A percentile compares a stretch with the other conserved stretches of the same genome.
phyloP scores from a whole-genome alignment of 37 sponge, comb jelly and placozoan genomes.

The Tethya wilhelma region DNA sequence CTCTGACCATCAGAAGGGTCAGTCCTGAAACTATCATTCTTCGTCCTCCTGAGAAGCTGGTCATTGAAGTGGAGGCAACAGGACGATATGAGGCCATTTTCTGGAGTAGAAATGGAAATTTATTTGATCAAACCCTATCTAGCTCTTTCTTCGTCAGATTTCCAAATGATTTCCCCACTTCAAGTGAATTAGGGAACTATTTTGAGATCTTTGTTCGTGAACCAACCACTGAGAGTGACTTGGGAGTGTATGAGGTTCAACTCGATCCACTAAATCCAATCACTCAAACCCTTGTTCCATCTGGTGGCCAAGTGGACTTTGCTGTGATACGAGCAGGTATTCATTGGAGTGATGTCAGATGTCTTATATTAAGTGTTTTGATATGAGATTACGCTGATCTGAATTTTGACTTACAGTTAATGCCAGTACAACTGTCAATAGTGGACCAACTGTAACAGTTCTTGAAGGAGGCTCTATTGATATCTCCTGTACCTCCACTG shows the following conservation, averaged over 20 bases:
- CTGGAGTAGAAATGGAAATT: constrained; percentile 13
- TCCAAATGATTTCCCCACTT: too few relatives aligned
- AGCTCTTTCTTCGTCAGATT: too few relatives aligned
- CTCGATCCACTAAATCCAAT: too few relatives aligned
- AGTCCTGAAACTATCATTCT: constrained; percentile 25
- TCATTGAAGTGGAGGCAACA: constrained; percentile 23
- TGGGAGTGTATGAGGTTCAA: constrained; percentile 18
- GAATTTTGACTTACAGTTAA: not conserved
- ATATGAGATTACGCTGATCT: too few relatives aligned
- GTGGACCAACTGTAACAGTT: constrained; percentile 15
- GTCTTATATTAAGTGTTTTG: too few relatives aligned
- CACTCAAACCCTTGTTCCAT: too few relatives aligned
- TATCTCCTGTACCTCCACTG: constrained; percentile 42
- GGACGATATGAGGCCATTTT: constrained; percentile 16
- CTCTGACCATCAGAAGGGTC: constrained; percentile 10
- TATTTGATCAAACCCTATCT: not conserved
- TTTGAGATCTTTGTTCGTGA: constrained; percentile 46
- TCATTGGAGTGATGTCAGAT: too few relatives aligned
- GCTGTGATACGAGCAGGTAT: too few relatives aligned
- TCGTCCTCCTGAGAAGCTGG: constrained; percentile 48
- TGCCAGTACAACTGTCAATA: not conserved
- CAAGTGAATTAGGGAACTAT: constrained; percentile 13
- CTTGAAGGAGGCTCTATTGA: constrained; percentile 24
- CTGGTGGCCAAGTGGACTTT: too few relatives aligned
- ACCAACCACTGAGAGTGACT: constrained; percentile 6